phyloP scores from a whole-genome alignment of 2,797 vertebrate species.

The Lacerta viridis region DNA sequence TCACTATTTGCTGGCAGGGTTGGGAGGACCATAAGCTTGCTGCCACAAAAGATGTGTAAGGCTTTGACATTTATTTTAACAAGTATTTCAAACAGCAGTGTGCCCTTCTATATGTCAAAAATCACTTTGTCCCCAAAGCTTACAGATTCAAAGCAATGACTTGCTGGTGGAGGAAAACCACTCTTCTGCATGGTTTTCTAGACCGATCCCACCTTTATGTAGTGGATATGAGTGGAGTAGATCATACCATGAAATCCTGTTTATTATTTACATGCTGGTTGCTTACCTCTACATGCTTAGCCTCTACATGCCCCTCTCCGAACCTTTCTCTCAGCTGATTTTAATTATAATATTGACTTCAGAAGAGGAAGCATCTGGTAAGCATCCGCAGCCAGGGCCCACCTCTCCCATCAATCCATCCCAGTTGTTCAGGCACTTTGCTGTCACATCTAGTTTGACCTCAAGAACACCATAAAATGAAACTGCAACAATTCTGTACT shows the following conservation, averaged over 20 bases:
- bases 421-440: too few relatives aligned
- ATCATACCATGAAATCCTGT: neutral
- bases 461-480: slow-evolving; percentile 52
- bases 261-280: neutral
- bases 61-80: accelerated
- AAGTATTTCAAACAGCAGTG: neutral
- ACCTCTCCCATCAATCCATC: too few relatives aligned
- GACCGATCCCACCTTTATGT: neutral
- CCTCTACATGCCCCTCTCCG: too few relatives aligned
- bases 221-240: slow-evolving; percentile 5
- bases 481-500: slow-evolving; percentile 51
- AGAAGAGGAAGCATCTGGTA: too few relatives aligned
- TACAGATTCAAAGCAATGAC: slow-evolving; percentile 18
- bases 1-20: accelerated
- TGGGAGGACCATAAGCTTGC: neutral
- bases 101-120: neutral
- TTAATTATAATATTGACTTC: too few relatives aligned
- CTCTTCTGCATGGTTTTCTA: slow-evolving; percentile 28
- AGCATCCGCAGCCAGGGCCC: too few relatives aligned
- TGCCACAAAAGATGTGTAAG: neutral
- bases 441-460: neutral
- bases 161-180: neutral
- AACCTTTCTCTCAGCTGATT: too few relatives aligned
- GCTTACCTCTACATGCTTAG: too few relatives aligned
- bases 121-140: neutral